Conservation (phyloP, 2,888 invertebrate species). For the Zygothrica quintamaculata region DNA sequence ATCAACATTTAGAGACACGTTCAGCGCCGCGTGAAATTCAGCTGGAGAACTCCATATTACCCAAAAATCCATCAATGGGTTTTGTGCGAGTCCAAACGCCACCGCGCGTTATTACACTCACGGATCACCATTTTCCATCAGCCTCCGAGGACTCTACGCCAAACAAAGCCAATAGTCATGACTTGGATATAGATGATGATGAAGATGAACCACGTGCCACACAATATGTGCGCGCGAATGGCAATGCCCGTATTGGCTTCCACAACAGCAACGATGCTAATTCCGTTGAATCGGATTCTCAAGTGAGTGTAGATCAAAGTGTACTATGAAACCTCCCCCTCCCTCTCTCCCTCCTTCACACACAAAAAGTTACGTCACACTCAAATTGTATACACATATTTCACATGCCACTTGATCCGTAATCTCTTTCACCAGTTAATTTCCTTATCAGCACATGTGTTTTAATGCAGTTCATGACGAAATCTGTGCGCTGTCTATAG, state of each 20-base stretch:
- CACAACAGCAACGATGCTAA: conserved; percentile 77
- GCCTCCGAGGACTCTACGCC: conserved; percentile 86
- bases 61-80: conserved; percentile 87
- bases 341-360: too few relatives aligned
- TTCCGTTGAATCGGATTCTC: conserved; percentile 83
- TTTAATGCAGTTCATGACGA: conserved; percentile 51
- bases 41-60: conserved; percentile 92
- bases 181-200: conserved; percentile 68
- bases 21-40: conserved; percentile 94
- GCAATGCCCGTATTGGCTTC: conserved; percentile 76
- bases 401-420: conserved; percentile 8
- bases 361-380: conserved; percentile 35
- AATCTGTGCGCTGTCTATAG: conserved; percentile 23
- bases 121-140: conserved; percentile 92
- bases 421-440: conserved; percentile 34
- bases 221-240: conserved; percentile 80
- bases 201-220: conserved; percentile 73
- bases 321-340: too few relatives aligned
- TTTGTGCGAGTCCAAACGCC: conserved; percentile 94
- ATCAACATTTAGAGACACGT: conserved; percentile 88
- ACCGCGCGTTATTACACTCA: conserved; percentile 93
- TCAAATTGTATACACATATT: conserved; percentile 17
- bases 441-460: conserved; percentile 39
- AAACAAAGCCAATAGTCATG: conserved; percentile 59
- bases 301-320: too few relatives aligned